Percentiles rank a stretch among this genome's conserved stretches.
These are phyloP conservation scores for Alligator sinensis DNA, from an alignment of 2,113 vertebrate species.

Conservation along the genomic window DNA sequence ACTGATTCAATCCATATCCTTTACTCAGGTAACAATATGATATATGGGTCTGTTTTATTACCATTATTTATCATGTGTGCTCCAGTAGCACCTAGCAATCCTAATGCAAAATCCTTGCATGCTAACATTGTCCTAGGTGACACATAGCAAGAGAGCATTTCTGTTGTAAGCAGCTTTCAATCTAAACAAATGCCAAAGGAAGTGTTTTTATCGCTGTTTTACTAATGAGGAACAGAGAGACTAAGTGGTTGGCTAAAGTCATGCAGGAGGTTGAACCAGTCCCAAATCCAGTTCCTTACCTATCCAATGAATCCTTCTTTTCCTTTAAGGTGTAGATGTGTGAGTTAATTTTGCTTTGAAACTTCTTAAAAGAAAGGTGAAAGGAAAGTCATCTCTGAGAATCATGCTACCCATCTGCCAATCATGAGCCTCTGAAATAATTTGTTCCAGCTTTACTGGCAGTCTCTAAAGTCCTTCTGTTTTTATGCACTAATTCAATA, in stretches of 20 bases:
- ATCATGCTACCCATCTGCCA: constrained; percentile 51
- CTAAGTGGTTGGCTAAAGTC: constrained; percentile 25
- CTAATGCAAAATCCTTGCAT: neutral
- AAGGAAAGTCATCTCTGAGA: constrained; percentile 55
- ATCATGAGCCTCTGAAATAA: constrained; percentile 51
- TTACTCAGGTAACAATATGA: constrained; percentile 12
- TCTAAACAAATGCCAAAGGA: neutral
- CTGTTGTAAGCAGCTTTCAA: neutral
- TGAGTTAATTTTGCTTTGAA: constrained; percentile 73
- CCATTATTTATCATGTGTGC: constrained; percentile 1
- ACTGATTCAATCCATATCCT: constrained; percentile 43
- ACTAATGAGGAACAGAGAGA: neutral
- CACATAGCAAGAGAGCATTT: neutral
- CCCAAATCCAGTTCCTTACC: neutral
- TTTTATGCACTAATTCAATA: constrained; percentile 54
- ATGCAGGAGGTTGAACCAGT: constrained; percentile 19
- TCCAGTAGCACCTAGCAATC: neutral
- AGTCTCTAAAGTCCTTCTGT: constrained; percentile 62
- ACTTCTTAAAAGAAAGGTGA: constrained; percentile 62
- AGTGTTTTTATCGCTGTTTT: constrained; percentile 16
- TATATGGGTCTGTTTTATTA: constrained; percentile 38
- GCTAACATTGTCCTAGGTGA: neutral
- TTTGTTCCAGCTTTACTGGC: constrained; percentile 64
- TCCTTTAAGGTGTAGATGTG: constrained; percentile 73
- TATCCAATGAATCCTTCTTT: constrained; percentile 46